Conservation (phyloP, 2,113 vertebrate genomes). For the Acanthochromis polyacanthus region DNA sequence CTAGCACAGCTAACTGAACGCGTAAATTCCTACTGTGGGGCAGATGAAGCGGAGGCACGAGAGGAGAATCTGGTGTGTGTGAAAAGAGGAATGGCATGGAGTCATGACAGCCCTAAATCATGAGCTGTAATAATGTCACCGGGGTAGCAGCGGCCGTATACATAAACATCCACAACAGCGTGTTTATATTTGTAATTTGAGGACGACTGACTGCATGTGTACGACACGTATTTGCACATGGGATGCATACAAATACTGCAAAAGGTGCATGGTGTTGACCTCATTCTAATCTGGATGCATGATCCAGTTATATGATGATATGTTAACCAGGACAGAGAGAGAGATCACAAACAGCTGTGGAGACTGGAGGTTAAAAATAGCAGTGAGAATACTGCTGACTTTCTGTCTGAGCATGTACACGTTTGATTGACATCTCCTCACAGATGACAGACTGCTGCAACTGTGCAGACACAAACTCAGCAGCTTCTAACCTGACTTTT, state of each 20-base stretch:
- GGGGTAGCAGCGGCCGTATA: slow-evolving; percentile 16
- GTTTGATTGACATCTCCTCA: slow-evolving; percentile 44
- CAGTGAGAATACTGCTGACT: slow-evolving; percentile 9
- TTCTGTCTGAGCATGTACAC: slow-evolving; percentile 34
- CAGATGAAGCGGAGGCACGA: slow-evolving; percentile 59
- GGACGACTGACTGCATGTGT: neutral
- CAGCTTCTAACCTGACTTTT: neutral
- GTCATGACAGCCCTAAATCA: slow-evolving; percentile 68
- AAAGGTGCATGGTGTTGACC: neutral
- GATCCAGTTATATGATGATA: slow-evolving; percentile 3
- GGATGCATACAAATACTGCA: neutral
- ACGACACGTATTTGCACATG: slow-evolving; percentile 6
- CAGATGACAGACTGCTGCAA: slow-evolving; percentile 5
- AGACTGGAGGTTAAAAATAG: slow-evolving; percentile 47
- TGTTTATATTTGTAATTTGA: slow-evolving; percentile 20
- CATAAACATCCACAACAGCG: slow-evolving; percentile 8
- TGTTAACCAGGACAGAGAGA: slow-evolving; percentile 1
- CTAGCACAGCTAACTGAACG: slow-evolving; percentile 70
- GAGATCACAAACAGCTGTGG: slow-evolving; percentile 10
- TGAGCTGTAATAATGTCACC: slow-evolving; percentile 56
- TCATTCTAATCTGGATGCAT: neutral
- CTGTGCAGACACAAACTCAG: slow-evolving; percentile 9
- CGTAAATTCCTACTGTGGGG: slow-evolving; percentile 72
- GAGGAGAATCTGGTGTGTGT: slow-evolving; percentile 35
- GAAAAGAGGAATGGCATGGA: slow-evolving; percentile 58